Evolutionary conservation across 1,140 invertebrate genomes (phyloP).

Genomic region (Mizuhopecten yessoensis): DNA sequence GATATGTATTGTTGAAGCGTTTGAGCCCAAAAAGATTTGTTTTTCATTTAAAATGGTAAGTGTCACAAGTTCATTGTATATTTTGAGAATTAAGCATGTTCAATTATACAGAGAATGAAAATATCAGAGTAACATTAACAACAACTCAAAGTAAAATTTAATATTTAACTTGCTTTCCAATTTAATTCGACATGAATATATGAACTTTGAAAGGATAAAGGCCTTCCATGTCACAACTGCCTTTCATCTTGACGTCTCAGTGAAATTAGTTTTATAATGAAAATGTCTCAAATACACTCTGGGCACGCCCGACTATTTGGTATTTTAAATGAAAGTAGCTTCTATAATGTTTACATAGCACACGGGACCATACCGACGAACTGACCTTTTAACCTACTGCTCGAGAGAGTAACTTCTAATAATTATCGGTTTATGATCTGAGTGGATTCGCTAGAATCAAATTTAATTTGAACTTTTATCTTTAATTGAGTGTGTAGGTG

Average conservation of each 20-base stretch:
- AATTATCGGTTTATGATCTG: not conserved
- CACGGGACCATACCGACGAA: not conserved
- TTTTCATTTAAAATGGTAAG: too few relatives aligned
- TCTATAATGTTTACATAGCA: not conserved
- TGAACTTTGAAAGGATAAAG: too few relatives aligned
- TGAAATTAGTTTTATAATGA: not conserved
- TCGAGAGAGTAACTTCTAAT: not conserved
- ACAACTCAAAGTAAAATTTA: too few relatives aligned
- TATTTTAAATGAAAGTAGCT: not conserved
- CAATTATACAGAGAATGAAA: too few relatives aligned
- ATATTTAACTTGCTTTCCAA: too few relatives aligned
- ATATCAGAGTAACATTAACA: too few relatives aligned
- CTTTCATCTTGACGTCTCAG: not conserved
- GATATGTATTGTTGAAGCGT: too few relatives aligned
- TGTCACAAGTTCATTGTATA: too few relatives aligned
- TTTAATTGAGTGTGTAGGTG: not conserved
- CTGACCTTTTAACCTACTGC: not conserved
- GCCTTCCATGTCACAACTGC: too few relatives aligned
- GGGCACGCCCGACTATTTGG: not conserved
- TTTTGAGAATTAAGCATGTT: too few relatives aligned
- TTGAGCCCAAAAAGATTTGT: too few relatives aligned
- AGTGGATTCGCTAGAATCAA: not conserved
- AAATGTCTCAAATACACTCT: constrained; percentile 1
- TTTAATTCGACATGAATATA: too few relatives aligned
- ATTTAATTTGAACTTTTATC: not conserved